phyloP scores from a whole-genome alignment of 2,888 invertebrate species.

The Hypselothyrea guttata region DNA sequence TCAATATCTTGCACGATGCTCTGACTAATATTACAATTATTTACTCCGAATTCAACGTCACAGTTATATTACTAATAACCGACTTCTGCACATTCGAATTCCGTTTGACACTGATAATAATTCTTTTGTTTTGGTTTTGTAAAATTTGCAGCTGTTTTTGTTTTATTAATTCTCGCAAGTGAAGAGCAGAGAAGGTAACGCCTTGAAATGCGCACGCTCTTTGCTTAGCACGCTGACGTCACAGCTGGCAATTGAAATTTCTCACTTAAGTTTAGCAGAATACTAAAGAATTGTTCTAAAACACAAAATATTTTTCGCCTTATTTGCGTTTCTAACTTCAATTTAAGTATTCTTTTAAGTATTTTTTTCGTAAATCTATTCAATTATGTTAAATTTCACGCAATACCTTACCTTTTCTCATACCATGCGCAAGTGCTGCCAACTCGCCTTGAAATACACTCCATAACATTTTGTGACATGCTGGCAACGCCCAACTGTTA shows the following conservation, averaged over 20 bases:
- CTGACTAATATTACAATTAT: neutral
- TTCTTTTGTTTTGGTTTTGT: slow-evolving; percentile 50
- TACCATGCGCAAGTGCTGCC: slow-evolving; percentile 8
- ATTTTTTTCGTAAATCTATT: too few relatives aligned
- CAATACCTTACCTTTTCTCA: neutral
- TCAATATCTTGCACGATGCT: slow-evolving; percentile 19
- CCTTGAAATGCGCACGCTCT: neutral
- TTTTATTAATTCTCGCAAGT: slow-evolving; percentile 1
- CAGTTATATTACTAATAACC: neutral
- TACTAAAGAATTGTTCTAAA: too few relatives aligned
- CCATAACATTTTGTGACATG: neutral
- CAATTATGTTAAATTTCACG: too few relatives aligned
- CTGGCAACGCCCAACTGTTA: slow-evolving; percentile 9
- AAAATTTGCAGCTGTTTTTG: slow-evolving; percentile 42
- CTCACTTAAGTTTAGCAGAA: too few relatives aligned
- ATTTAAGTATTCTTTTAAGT: too few relatives aligned
- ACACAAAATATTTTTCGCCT: too few relatives aligned
- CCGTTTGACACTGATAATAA: slow-evolving; percentile 24
- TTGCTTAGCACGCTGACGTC: slow-evolving; percentile 28
- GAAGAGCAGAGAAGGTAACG: slow-evolving; percentile 16
- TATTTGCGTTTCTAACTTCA: too few relatives aligned
- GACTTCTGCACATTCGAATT: slow-evolving; percentile 11
- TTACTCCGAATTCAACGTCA: neutral
- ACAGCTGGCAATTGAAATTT: neutral
- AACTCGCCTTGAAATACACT: neutral